Evolutionary conservation across 2,888 invertebrate genomes (phyloP).

Genomic region (Microplitis deprimator): DNA sequence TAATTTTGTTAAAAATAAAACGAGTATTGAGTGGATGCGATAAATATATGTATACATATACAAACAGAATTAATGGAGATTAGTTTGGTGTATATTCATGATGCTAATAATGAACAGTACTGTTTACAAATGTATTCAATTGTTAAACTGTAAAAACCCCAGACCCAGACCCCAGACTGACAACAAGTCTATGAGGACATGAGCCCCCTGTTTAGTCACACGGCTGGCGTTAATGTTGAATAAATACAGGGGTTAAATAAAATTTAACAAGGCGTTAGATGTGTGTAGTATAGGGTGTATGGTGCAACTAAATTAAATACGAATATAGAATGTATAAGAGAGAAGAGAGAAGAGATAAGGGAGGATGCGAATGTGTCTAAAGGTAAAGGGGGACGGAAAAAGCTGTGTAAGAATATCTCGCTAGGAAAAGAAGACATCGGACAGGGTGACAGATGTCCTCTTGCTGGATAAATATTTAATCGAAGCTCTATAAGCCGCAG

Average conservation of each 20-base stretch:
- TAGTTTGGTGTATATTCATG: not conserved
- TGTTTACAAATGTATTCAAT: conserved; percentile 12
- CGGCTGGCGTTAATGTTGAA: conserved; percentile 66
- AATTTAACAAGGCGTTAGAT: conserved; percentile 62
- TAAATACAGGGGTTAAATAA: conserved; percentile 66
- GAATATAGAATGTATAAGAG: not conserved
- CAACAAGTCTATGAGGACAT: conserved; percentile 20
- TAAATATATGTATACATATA: not conserved
- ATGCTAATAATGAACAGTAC: not conserved
- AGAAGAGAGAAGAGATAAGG: not conserved
- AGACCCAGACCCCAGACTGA: not conserved
- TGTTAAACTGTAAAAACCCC: not conserved
- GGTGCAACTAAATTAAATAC: conserved; percentile 12
- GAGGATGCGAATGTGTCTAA: not conserved
- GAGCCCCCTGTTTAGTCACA: conserved; percentile 40
- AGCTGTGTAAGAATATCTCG: not conserved
- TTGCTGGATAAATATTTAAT: conserved; percentile 70
- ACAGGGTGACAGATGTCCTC: conserved; percentile 66
- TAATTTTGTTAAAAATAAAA: not conserved
- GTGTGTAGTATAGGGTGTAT: conserved; percentile 32
- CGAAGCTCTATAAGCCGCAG: conserved; percentile 55
- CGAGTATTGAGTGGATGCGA: not conserved
- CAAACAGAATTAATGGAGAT: too few relatives aligned
- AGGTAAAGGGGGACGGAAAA: too few relatives aligned
- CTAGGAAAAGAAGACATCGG: not conserved